These are phyloP conservation scores for Lepus americanus DNA, from an alignment of 2,113 vertebrate species.

Conservation along the genomic window DNA sequence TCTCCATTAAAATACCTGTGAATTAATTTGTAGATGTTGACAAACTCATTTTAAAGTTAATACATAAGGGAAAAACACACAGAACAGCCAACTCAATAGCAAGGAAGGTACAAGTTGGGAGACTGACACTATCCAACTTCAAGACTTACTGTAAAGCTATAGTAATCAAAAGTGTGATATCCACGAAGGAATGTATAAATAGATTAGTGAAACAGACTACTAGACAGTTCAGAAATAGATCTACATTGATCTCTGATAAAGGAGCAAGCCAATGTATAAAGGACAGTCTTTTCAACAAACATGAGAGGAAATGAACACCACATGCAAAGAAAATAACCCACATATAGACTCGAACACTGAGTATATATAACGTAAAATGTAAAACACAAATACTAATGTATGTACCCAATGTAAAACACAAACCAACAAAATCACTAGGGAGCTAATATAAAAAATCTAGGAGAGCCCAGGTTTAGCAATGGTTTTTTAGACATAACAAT, in stretches of 20 bases:
- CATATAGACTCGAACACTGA: background rate
- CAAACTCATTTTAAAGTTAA: background rate
- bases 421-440: background rate
- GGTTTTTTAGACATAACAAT: constrained; percentile 20
- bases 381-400: no score
- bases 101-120: no score
- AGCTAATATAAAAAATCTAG: background rate
- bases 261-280: background rate
- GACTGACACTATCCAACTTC: no score
- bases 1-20: background rate
- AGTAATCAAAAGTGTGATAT: no score
- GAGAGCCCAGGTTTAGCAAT: background rate
- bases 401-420: background rate
- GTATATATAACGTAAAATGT: no score
- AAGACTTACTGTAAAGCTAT: no score
- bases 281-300: background rate
- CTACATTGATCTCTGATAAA: background rate
- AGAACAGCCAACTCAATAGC: no score
- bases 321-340: background rate
- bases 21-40: background rate
- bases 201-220: background rate
- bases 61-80: background rate
- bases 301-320: background rate
- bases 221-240: background rate
- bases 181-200: background rate